Conservation (phyloP, 2,888 invertebrate genomes). For the Tiliacea citrago region DNA sequence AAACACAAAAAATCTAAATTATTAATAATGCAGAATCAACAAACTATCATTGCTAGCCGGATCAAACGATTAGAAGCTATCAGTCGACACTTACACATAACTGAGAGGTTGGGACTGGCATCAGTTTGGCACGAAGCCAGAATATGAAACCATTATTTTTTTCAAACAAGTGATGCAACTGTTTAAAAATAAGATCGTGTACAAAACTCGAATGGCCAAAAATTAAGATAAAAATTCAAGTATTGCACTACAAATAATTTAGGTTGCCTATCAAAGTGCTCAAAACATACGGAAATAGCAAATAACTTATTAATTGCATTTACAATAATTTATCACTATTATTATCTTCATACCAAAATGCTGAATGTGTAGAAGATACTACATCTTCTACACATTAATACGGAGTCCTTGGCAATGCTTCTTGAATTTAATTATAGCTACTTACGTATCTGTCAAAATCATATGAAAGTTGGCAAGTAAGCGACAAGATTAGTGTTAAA, state of each 20-base stretch:
- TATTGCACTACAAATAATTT: constrained; percentile 7
- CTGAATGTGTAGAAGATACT: constrained; percentile 50
- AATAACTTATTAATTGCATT: not conserved
- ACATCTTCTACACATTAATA: constrained; percentile 46
- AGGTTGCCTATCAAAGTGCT: not conserved
- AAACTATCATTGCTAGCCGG: constrained; percentile 45
- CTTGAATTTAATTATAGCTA: constrained; percentile 88
- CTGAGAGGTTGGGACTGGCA: constrained; percentile 42
- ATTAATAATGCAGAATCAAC: constrained; percentile 31
- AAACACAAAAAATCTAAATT: constrained; percentile 9
- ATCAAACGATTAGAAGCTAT: constrained; percentile 63
- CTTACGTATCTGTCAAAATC: constrained; percentile 86
- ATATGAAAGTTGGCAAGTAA: constrained; percentile 87
- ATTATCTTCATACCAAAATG: constrained; percentile 18
- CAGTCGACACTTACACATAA: constrained; percentile 55
- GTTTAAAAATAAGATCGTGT: constrained; percentile 68
- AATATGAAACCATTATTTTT: constrained; percentile 75
- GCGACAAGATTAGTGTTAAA: constrained; percentile 79
- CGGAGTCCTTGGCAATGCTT: constrained; percentile 86
- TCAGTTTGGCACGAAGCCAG: constrained; percentile 80
- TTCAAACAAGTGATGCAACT: constrained; percentile 75
- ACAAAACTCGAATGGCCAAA: constrained; percentile 43
- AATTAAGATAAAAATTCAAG: constrained; percentile 12
- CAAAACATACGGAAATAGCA: not conserved
- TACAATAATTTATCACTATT: constrained; percentile 3